Evolutionary conservation across 2,797 vertebrate genomes (phyloP), one percentile per base, ranked within the genome.

Genomic region (Enteromius mattozi): DNA sequence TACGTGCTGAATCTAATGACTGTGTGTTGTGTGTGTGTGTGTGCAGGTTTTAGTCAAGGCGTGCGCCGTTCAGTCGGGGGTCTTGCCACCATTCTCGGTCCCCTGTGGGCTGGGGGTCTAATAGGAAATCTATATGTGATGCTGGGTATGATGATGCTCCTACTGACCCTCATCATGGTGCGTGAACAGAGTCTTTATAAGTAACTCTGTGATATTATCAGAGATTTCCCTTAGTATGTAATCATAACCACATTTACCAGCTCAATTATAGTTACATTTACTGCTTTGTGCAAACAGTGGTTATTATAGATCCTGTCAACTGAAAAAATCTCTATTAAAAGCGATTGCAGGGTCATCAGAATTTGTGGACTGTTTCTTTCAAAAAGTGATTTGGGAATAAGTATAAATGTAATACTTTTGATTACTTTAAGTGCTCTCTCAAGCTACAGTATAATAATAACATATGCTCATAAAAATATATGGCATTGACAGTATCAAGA

Each of bases 41-140:
- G 0, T 69, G 45, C 74, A 96, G 94, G 94, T 12, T 96, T 96
- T 87, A 97, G 95, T 89, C 96, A 97, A 87, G 96, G 96, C 17
- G 90, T 97, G 16, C 92, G 96, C 37, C 95, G 96, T 85, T 96
- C 96, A 0, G 93, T 96, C 0, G 96, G 96, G 16, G 96, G 96
- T 37, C 78, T 97, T 56, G 96, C 96, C 79, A 97, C 96, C 85
- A 96, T 97, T 91, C 88, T 96, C 81, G 96, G 96, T 10, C 96
- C 96, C 2, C 83, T 97, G 87, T 97, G 96, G 96, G 96, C 96
- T 2, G 96, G 96, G 69, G 95, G 96, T 70, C 83, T 97, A 90
- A 96, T 93, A 45, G 90, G 88, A 70, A 94, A 96, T 84, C 89
- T 97, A 86, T 95, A 96, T 87, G 82, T 96, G 75, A 96, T 97